Conservation (phyloP, 2,888 invertebrate species). For the Bimastos eiseni region DNA sequence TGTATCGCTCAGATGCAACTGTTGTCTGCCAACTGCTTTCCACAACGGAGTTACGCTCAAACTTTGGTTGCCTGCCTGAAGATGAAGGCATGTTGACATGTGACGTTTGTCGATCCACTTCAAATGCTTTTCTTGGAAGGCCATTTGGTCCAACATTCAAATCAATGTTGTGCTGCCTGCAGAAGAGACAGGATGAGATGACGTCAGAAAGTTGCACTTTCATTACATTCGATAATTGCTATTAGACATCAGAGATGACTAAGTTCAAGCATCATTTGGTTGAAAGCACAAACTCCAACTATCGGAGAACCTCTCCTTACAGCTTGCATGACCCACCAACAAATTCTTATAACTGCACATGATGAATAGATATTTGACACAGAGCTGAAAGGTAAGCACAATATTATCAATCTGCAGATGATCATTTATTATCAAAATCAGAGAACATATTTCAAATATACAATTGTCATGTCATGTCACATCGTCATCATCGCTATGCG, state of each 20-base stretch:
- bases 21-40: background rate
- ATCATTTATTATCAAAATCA: too few species aligned
- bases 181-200: background rate
- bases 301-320: too few species aligned
- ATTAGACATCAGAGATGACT: too few species aligned
- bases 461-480: too few species aligned
- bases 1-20: background rate
- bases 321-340: too few species aligned
- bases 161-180: background rate
- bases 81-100: background rate
- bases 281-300: background rate
- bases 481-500: too few species aligned
- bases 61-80: slow-evolving; percentile 5
- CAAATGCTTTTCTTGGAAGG: background rate
- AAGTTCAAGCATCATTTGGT: background rate
- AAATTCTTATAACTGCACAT: too few species aligned
- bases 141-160: background rate
- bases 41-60: background rate
- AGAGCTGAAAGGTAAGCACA: too few species aligned
- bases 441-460: too few species aligned
- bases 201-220: background rate
- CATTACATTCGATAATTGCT: too few species aligned
- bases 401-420: too few species aligned
- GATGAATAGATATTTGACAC: too few species aligned
- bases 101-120: background rate